Percentiles rank a stretch among this genome's conserved stretches.
Conservation (phyloP, 2,888 invertebrate genomes). For the Serripes groenlandicus region DNA sequence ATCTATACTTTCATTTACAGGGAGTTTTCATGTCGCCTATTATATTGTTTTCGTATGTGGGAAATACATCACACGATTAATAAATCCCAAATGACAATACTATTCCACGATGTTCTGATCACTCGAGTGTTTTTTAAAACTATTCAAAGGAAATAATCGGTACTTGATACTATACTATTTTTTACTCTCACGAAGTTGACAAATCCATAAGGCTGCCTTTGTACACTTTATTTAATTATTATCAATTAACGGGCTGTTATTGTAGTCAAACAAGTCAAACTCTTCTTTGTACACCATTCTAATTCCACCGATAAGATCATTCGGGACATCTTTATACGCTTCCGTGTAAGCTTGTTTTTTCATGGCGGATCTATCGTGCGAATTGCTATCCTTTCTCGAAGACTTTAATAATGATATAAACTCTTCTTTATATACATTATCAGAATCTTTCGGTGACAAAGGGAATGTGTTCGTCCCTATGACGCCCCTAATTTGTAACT, state of each 20-base stretch:
- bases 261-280: slow-evolving; percentile 48
- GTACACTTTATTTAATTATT: not conserved
- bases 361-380: not conserved
- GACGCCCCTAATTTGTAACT: slow-evolving; percentile 57
- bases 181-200: not conserved
- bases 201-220: not conserved
- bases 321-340: slow-evolving; percentile 24
- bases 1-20: too few relatives aligned
- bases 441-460: slow-evolving; percentile 33
- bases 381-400: not conserved
- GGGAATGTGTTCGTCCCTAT: slow-evolving; percentile 41
- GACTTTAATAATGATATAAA: slow-evolving; percentile 31
- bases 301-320: slow-evolving; percentile 26
- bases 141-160: too few relatives aligned
- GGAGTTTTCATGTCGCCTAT: too few relatives aligned
- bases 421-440: slow-evolving; percentile 8
- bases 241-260: not conserved
- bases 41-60: too few relatives aligned
- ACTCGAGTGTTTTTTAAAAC: too few relatives aligned
- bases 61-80: too few relatives aligned
- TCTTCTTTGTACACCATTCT: slow-evolving; percentile 41
- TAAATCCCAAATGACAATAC: too few relatives aligned
- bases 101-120: too few relatives aligned
- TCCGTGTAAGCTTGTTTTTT: slow-evolving; percentile 16
- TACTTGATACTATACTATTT: too few relatives aligned